Percentiles rank a stretch among this genome's conserved stretches.
These are phyloP conservation scores for Falco biarmicus DNA, from an alignment of 2,797 vertebrate species.

Conservation along the genomic window DNA sequence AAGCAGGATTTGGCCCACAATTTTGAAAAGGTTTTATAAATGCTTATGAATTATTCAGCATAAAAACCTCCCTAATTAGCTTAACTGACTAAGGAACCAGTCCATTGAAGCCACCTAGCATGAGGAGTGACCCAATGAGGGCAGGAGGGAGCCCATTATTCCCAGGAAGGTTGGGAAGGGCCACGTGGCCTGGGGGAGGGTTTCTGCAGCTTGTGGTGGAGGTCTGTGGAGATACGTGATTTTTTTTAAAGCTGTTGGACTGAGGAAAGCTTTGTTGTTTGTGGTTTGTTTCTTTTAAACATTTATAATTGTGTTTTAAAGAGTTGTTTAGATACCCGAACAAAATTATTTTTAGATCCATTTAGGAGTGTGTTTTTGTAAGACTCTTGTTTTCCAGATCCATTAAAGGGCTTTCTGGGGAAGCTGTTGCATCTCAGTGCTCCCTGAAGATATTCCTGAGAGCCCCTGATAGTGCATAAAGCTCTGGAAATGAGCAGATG, in stretches of 20 bases:
- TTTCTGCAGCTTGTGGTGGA: accelerated
- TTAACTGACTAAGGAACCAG: neutral
- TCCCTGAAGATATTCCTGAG: neutral
- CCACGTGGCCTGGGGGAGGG: accelerated
- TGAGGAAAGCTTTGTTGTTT: neutral
- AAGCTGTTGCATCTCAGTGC: accelerated
- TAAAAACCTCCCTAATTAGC: neutral
- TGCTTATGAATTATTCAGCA: neutral
- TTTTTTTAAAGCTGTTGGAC: neutral
- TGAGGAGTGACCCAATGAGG: accelerated
- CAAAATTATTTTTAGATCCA: neutral
- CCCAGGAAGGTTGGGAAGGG: neutral
- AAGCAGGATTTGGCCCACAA: accelerated
- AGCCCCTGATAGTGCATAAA: neutral
- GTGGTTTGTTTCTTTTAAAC: neutral
- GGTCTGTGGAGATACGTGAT: accelerated
- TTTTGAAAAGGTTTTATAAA: neutral
- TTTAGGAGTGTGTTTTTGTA: neutral
- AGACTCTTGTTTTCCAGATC: neutral
- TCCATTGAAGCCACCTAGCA: accelerated
- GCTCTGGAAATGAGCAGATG: neutral
- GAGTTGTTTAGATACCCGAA: neutral
- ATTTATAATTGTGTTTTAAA: neutral
- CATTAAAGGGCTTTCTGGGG: constrained; percentile 23
- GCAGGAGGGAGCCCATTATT: accelerated